Evolutionary conservation across 2,888 invertebrate genomes (phyloP), one percentile per base, ranked within the genome.

Genomic region (Nebria brevicollis): DNA sequence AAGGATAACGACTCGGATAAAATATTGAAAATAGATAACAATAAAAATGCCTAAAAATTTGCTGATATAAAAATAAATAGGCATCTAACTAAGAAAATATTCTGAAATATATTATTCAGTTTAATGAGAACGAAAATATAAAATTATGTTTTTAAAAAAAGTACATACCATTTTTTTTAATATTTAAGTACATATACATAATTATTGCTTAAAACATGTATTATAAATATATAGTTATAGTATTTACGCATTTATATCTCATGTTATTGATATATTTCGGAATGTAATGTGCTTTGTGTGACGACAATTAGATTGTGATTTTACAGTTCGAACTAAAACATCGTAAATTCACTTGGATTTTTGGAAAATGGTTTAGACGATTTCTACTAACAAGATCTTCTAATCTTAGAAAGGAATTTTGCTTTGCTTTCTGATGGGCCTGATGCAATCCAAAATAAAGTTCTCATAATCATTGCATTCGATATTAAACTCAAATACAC

Each of bases 291-390:
- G 43, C 73, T 43, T 10, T 73, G 42, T 41, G 20, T 41, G 41
- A 73, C 41, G 26, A 20, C 26, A n/a, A 42, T 73, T 26, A 42
- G 42, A 73, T 3, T 26, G 43, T 73, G n/a, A 1, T 72, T 72
- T 41, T 41, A 73, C 43, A 73, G 5, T 70, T 26, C 11, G 13
- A 26, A 25, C 20, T 72, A 34, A 72, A 65, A 75, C 42, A 78
- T 77, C 77, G 81, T 77, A 81, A 43, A 77, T 81, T 77, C 72
- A 77, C 54, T 81, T 76, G 81, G 81, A 81, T 72, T 77, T 77
- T 72, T 66, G 81, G 77, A 81, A 64, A 72, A 75, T 77, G 72
- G 11, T 54, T 13, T 2, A 54, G 54, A 54, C 54, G 54, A 7
- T 54, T 54, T 13, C 54, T 43, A 43, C 43, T 43, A 34, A 34